Percentiles rank a stretch among this genome's conserved stretches.
Evolutionary conservation across 2,888 invertebrate genomes (phyloP).

Genomic region (Hymenopus coronatus): DNA sequence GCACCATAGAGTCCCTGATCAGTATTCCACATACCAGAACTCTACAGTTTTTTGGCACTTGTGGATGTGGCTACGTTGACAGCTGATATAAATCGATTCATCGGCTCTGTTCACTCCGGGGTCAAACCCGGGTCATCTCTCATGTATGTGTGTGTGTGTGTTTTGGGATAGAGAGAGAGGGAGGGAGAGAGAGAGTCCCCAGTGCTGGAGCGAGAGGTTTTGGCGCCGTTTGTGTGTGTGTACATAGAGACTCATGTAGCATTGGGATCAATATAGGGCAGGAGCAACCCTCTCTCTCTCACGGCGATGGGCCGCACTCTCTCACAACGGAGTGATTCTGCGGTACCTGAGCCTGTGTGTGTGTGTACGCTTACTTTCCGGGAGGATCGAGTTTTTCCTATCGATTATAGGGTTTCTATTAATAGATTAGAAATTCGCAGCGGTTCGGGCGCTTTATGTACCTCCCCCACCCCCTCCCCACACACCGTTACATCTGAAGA

Average conservation of each 20-base stretch:
- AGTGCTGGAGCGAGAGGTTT: not conserved
- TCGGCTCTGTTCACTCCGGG: not conserved
- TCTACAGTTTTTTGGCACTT: not conserved
- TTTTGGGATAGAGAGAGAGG: not conserved
- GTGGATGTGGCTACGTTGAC: not conserved
- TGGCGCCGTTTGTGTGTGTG: not conserved
- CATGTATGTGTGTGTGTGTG: not conserved
- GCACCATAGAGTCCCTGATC: no score
- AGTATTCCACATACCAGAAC: no score
- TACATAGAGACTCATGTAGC: not conserved
- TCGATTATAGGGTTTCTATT: not conserved
- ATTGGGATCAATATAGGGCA: not conserved
- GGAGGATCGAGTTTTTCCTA: not conserved
- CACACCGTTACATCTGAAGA: not conserved
- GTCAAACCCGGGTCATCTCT: not conserved
- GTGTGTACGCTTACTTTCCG: not conserved
- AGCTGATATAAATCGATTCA: not conserved
- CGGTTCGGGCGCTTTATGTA: not conserved
- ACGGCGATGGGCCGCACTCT: not conserved
- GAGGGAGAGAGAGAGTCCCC: not conserved
- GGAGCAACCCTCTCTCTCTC: not conserved
- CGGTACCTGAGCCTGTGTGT: not conserved
- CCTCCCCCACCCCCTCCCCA: not conserved
- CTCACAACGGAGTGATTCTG: not conserved
- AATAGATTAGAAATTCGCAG: not conserved